Base-by-base conservation (phyloP, 2,113 vertebrate genomes). In the Isichthys henryi region DNA sequence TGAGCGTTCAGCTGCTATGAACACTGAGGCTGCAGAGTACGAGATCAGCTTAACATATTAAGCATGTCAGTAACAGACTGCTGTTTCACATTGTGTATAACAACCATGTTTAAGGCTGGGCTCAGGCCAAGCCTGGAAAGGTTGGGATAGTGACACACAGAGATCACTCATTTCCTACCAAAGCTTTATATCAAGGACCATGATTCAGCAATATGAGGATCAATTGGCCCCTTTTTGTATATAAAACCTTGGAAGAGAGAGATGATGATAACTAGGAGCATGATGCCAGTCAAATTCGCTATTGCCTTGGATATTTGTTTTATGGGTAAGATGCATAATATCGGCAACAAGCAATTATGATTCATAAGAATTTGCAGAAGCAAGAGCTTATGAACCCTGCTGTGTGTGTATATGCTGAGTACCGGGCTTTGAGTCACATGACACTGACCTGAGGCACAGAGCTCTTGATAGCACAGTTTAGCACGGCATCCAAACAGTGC, bases 191-290 rank as follows among this genome's bases (percentile, higher is more conserved):
- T 88, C 90, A 90, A 89, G 89, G 91, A 74, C 88, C 88, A 89
- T 89, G 86, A 94, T 93, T 93, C n/a, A 94, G 91, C 93, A 93
- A 91, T 92, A 92, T 92, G 89, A 87, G 91, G 91, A 93, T 91
- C 93, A 91, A 92, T 91, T 50, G 88, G 48, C 88, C 90, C 66
- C 87, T 88, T 86, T 31, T 88, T 92, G 92, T 92, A 93, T 93
- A 89, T 92, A 89, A 88, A 85, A 91, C 91, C 91, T 89, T 19
- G 11, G 50, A 88, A 87, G 90, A 87, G n/a, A 77, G 13, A 13
- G 5, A 70, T 31, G 50, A 70, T 90, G 88, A 13, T 5, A 86
- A 92, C 21, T 56, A 88, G 86, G 10, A 74, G 53, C 49, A 58
- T 62, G n/a, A 66, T 0, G 88, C 87, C 90, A 90, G 49, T 62